Percentiles rank a stretch among this genome's conserved stretches.
Evolutionary conservation across 2,797 vertebrate species (phyloP).

Genomic region (Leptodactylus fallax): DNA sequence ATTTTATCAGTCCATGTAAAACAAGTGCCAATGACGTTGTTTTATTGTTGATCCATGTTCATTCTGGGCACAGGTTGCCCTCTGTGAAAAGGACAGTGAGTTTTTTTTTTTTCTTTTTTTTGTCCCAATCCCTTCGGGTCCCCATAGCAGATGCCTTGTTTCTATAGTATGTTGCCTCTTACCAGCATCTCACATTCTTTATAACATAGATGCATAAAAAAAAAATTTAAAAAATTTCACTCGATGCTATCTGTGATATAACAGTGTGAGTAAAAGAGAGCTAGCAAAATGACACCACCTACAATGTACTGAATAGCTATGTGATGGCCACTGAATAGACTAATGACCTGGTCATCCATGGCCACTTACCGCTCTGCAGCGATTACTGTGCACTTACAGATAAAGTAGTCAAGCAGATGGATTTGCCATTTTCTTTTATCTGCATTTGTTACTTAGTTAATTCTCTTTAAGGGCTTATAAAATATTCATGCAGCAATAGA

Average conservation of each 20-base stretch:
- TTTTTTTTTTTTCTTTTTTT: too few relatives aligned
- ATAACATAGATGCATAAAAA: background rate
- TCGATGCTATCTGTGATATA: too few relatives aligned
- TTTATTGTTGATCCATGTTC: too few relatives aligned
- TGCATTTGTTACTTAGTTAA: slow-evolving; percentile 45
- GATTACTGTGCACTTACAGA: slow-evolving; percentile 28
- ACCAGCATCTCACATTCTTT: background rate
- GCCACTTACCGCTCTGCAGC: background rate
- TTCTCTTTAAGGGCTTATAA: slow-evolving; percentile 39
- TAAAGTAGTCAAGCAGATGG: background rate
- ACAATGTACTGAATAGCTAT: background rate
- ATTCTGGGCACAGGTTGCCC: too few relatives aligned
- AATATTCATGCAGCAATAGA: slow-evolving; percentile 35
- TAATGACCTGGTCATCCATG: slow-evolving; percentile 10
- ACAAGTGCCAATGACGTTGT: too few relatives aligned
- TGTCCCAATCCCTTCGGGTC: too few relatives aligned
- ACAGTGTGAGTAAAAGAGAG: too few relatives aligned
- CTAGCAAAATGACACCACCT: background rate
- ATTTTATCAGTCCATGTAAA: too few relatives aligned
- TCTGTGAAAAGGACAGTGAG: too few relatives aligned
- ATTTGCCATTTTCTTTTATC: slow-evolving; percentile 20
- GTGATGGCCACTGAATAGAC: background rate
- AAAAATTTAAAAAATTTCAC: too few relatives aligned
- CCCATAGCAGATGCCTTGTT: background rate
- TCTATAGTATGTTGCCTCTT: too few relatives aligned